phyloP scores from a whole-genome alignment of 2,888 invertebrate genomes.

The Scrobipalpa costella region DNA sequence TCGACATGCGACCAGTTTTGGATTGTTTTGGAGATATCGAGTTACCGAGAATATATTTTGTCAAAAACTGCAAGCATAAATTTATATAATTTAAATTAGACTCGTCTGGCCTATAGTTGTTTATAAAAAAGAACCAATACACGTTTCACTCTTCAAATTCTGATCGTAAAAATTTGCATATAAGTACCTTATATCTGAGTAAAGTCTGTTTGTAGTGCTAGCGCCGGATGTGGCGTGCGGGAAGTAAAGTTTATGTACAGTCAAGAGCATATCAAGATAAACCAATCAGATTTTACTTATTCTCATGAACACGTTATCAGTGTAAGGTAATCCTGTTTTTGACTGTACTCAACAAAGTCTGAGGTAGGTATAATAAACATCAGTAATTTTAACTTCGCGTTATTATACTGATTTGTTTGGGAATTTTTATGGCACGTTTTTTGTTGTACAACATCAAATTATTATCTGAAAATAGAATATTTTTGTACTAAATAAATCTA shows the following conservation, averaged over 20 bases:
- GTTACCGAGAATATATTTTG: too few species aligned
- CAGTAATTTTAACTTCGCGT: not conserved
- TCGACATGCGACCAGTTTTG: constrained; percentile 7
- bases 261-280: not conserved
- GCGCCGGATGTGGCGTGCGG: constrained; percentile 33
- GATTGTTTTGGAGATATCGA: not conserved
- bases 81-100: too few species aligned
- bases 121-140: too few species aligned
- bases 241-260: constrained; percentile 21
- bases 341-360: not conserved
- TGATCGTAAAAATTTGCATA: constrained; percentile 7
- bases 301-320: not conserved
- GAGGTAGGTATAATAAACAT: not conserved
- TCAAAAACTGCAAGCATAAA: not conserved
- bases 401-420: not conserved
- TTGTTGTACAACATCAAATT: too few species aligned
- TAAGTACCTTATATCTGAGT: too few species aligned
- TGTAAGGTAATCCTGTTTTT: not conserved
- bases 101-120: too few species aligned
- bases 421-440: not conserved
- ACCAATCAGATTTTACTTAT: too few species aligned
- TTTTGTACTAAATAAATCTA: too few species aligned
- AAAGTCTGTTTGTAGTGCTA: not conserved
- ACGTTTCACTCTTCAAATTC: too few species aligned
- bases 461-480: too few species aligned